Percentiles rank a stretch among this genome's conserved stretches.
phyloP scores from a whole-genome alignment of 2,113 vertebrate species.

The Cyanistes caeruleus region DNA sequence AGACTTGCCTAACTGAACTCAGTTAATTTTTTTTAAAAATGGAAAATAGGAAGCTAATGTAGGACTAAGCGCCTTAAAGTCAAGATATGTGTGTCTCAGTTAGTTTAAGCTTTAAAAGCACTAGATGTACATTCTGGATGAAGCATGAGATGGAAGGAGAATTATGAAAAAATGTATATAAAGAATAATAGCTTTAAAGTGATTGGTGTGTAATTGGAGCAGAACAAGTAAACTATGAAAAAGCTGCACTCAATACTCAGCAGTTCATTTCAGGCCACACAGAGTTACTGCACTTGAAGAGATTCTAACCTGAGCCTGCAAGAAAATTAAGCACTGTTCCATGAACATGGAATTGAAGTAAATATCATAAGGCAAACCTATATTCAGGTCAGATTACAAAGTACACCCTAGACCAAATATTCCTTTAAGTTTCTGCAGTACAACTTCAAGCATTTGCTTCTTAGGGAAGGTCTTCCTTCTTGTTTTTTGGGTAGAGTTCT shows the following conservation, averaged over 20 bases:
- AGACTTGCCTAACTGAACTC: background rate
- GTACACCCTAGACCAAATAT: background rate
- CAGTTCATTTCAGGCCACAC: slow-evolving; percentile 7
- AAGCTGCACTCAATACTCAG: background rate
- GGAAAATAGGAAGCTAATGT: background rate
- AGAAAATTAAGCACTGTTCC: background rate
- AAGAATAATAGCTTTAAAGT: background rate
- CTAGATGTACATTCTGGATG: background rate
- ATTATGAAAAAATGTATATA: background rate
- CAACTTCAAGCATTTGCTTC: background rate
- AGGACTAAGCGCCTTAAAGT: slow-evolving; percentile 20
- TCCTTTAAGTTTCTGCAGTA: background rate
- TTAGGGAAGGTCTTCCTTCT: background rate
- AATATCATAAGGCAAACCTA: background rate
- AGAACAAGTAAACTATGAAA: slow-evolving; percentile 7
- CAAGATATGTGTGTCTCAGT: background rate
- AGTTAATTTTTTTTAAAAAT: background rate
- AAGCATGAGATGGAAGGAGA: background rate
- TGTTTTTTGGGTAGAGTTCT: background rate
- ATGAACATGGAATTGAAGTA: background rate
- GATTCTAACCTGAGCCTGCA: background rate
- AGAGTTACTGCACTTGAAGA: background rate
- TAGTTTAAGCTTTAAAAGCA: slow-evolving; percentile 21
- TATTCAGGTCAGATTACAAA: background rate
- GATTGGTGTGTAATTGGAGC: background rate